phyloP scores from a whole-genome alignment of 2,888 invertebrate genomes.

The Drosophila multiciliata region DNA sequence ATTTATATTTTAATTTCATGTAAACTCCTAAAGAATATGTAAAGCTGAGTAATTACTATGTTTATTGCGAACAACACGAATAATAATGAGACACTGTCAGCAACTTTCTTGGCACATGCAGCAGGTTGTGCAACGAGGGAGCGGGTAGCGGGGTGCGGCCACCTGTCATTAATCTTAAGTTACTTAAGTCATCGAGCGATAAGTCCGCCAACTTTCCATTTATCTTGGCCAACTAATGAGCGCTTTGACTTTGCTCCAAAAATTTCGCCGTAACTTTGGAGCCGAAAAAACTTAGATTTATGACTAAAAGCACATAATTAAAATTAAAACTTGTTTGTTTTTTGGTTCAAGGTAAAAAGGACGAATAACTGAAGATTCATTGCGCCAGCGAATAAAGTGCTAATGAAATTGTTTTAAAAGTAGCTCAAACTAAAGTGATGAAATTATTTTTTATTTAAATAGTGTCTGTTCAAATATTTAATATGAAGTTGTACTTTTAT shows the following conservation, averaged over 20 bases:
- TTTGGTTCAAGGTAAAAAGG: constrained; percentile 16
- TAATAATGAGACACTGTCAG: constrained; percentile 29
- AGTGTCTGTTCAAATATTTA: neutral
- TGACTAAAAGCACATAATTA: constrained; percentile 46
- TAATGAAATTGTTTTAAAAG: constrained; percentile 25
- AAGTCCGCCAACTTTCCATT: constrained; percentile 48
- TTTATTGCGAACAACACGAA: neutral
- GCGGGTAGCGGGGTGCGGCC: neutral
- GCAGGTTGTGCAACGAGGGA: neutral
- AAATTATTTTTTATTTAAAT: constrained; percentile 5
- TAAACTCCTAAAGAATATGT: neutral
- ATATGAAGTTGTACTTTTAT: neutral
- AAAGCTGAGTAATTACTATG: neutral
- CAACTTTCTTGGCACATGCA: constrained; percentile 34
- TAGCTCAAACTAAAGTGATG: neutral
- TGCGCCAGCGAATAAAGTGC: neutral
- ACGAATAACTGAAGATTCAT: constrained; percentile 28
- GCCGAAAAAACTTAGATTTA: constrained; percentile 69
- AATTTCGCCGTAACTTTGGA: constrained; percentile 59
- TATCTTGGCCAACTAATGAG: constrained; percentile 71
- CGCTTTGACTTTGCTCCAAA: constrained; percentile 12
- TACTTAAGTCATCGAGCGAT: constrained; percentile 52
- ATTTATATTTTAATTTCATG: neutral
- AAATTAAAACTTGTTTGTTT: constrained; percentile 37
- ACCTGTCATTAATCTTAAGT: constrained; percentile 68